phyloP scores from a whole-genome alignment of 2,888 invertebrate species.

The Dermolepida albohirtum region DNA sequence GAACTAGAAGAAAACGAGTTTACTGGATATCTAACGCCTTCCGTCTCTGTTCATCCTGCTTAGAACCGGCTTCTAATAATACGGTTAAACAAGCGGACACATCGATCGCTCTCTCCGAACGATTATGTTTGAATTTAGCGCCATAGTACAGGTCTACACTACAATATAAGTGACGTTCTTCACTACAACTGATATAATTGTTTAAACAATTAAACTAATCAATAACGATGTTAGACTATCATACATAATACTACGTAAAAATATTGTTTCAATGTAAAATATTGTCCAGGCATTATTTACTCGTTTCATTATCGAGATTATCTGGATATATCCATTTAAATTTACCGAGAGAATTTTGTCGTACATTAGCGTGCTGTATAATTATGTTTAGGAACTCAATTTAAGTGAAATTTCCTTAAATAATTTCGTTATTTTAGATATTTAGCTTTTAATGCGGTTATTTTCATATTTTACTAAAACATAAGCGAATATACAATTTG shows the following conservation, averaged over 20 bases:
- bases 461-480: slow-evolving; percentile 23
- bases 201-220: no score
- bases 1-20: slow-evolving; percentile 52
- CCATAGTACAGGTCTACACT: neutral
- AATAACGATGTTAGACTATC: neutral
- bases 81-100: slow-evolving; percentile 9
- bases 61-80: slow-evolving; percentile 43
- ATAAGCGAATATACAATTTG: neutral
- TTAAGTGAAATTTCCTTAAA: slow-evolving; percentile 38
- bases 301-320: slow-evolving; percentile 27
- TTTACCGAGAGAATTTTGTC: slow-evolving; percentile 22
- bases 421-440: slow-evolving; percentile 38
- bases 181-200: no score
- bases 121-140: slow-evolving; percentile 40
- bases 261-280: slow-evolving; percentile 16
- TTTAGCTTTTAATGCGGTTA: slow-evolving; percentile 29
- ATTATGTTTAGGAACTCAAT: slow-evolving; percentile 37
- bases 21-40: slow-evolving; percentile 42
- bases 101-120: slow-evolving; percentile 31
- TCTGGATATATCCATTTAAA: slow-evolving; percentile 20
- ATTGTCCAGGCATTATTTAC: slow-evolving; percentile 15
- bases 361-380: slow-evolving; percentile 34
- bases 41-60: slow-evolving; percentile 52
- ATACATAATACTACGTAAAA: neutral
- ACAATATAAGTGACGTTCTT: no score